Base-by-base conservation (phyloP, 2,888 invertebrate species). In the Eupithecia subumbrata region DNA sequence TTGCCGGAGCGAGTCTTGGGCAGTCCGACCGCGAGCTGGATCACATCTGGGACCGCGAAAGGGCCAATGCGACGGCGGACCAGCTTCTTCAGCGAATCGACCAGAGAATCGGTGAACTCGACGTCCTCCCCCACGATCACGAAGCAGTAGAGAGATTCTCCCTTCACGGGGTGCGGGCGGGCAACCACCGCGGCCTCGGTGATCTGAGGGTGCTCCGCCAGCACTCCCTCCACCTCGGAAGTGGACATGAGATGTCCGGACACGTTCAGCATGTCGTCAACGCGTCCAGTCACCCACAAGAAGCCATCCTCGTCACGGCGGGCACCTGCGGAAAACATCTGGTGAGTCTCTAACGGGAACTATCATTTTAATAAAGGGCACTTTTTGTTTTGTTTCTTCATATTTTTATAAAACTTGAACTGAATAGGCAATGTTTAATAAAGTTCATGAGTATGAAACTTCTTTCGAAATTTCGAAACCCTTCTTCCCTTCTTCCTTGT, bases 221-320 rank as follows among this genome's bases (percentile, higher is more conserved):
- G 95, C 34, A 97, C 97, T 18, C 97, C 96, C 90, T 98, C 98
- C 0, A 98, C 97, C 95, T 99, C 99, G 0, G 99, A 98, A 0
- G 99, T 99, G 78, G 99, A 99, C 96, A 99, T 97, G 73, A 99
- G 95, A 92, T 99, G 99, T 0, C 99, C 99, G 3, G 99, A 99
- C 12, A 99, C 99, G 91, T 99, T 99, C 82, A 99, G 95, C 98
- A 99, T 99, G 90, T 99, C 99, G 90, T 99, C 99, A 60, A 99
- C 98, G 76, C 99, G 97, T 0, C 99, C 99, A 0, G 99, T 99
- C 77, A 99, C 97, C 99, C 99, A 99, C 75, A 98, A 94, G 90
- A 98, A 99, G 0, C 99, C 99, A 89, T 99, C 99, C 34, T 97
- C 96, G 90, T 99, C 99, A 76, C 98, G 95, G 82, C 96, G 96